These are phyloP conservation scores for Struthio camelus DNA, from an alignment of 2,113 vertebrate species.

Conservation along the genomic window DNA sequence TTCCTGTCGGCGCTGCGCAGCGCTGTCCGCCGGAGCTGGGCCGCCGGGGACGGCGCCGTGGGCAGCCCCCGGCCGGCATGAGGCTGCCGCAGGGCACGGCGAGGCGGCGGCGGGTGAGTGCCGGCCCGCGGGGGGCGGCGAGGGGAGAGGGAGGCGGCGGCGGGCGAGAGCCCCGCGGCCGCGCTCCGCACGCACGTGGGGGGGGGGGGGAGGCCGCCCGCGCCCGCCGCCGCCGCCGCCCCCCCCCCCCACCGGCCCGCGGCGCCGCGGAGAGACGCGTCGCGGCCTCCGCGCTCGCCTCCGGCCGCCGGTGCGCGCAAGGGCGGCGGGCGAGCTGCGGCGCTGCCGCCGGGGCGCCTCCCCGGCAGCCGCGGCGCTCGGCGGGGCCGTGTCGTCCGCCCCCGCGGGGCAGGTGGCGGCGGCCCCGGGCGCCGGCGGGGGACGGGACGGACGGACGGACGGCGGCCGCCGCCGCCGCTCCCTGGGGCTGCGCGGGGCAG, in stretches of 20 bases:
- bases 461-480: neutral
- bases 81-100: neutral
- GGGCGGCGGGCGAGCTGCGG: too few species aligned
- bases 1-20: slow-evolving; percentile 44
- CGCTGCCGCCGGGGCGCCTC: too few species aligned
- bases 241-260: too few species aligned
- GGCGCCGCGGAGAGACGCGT: too few species aligned
- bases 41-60: neutral
- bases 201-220: too few species aligned
- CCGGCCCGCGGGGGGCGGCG: neutral
- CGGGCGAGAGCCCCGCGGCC: too few species aligned
- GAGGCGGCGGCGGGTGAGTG: slow-evolving; percentile 6
- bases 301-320: too few species aligned
- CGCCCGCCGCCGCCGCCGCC: too few species aligned
- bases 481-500: neutral
- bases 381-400: too few species aligned
- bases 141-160: neutral
- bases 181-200: neutral
- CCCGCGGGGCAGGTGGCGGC: too few species aligned
- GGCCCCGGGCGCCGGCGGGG: neutral
- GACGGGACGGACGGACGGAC: neutral
- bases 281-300: too few species aligned
- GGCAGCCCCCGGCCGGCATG: neutral
- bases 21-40: neutral
- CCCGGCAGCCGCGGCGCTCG: too few species aligned